Evolutionary conservation across 2,888 invertebrate species (phyloP).

Genomic region (Pristionchus maxplancki): DNA sequence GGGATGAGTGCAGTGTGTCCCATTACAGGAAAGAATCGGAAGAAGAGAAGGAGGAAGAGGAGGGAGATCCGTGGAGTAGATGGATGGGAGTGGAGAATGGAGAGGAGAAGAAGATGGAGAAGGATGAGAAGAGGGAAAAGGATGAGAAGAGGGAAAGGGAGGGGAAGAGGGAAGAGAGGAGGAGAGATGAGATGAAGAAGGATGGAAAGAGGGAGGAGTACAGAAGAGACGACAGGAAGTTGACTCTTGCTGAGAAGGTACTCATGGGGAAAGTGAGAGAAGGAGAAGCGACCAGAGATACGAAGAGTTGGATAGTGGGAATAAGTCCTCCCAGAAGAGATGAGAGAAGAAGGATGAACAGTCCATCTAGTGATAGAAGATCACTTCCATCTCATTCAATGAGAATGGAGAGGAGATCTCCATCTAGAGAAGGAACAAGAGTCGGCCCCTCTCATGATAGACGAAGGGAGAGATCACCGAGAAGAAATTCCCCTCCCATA

Average conservation of each 20-base stretch:
- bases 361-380: not conserved
- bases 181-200: conserved; percentile 34
- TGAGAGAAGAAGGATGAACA: conserved; percentile 4
- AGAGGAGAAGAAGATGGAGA: not conserved
- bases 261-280: not conserved
- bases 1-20: not conserved
- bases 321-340: not conserved
- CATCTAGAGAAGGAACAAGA: not conserved
- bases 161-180: conserved; percentile 38
- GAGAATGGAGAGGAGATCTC: not conserved
- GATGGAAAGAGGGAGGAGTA: not conserved
- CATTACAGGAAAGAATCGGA: conserved; percentile 41
- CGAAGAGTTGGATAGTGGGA: not conserved
- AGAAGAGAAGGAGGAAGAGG: not conserved
- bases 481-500: not conserved
- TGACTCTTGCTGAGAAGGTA: not conserved
- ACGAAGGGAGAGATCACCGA: conserved; percentile 6
- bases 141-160: conserved; percentile 47
- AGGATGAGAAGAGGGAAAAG: conserved; percentile 11
- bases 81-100: conserved; percentile 42
- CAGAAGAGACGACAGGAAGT: not conserved
- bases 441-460: not conserved
- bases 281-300: not conserved
- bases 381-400: not conserved
- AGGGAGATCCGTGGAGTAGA: conserved; percentile 10